Conservation (phyloP, 1,140 invertebrate species). For the Globodera ellingtonae region DNA sequence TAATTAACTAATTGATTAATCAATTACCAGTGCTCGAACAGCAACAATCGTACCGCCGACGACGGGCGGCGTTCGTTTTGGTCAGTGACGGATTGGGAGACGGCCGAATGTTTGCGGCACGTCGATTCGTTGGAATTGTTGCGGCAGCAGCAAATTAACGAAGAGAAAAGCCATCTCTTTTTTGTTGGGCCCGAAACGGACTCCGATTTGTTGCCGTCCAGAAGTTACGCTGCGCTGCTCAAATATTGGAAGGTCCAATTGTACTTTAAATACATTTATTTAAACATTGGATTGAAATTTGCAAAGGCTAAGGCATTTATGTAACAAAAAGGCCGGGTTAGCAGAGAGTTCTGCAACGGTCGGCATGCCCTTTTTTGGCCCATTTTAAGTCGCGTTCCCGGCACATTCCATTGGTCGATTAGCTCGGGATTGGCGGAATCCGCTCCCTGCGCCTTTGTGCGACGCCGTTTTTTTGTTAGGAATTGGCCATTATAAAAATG, state of each 20-base stretch:
- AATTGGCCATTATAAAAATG: too few relatives aligned
- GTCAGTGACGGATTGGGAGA: slow-evolving; percentile 5
- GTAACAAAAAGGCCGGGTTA: background rate
- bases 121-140: slow-evolving; percentile 22
- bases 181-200: slow-evolving; percentile 30
- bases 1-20: background rate
- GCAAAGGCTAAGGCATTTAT: slow-evolving; percentile 2
- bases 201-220: slow-evolving; percentile 26
- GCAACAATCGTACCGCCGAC: background rate
- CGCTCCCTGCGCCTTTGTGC: too few relatives aligned
- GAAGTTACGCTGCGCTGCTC: slow-evolving; percentile 22
- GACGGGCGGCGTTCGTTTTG: background rate
- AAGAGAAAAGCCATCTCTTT: slow-evolving; percentile 8
- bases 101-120: slow-evolving; percentile 14
- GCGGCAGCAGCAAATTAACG: slow-evolving; percentile 11
- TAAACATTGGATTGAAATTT: background rate
- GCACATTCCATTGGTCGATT: too few relatives aligned
- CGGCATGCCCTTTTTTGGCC: too few relatives aligned
- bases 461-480: too few relatives aligned
- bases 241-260: slow-evolving; percentile 32
- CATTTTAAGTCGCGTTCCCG: too few relatives aligned
- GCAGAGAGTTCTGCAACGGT: too few relatives aligned
- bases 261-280: background rate
- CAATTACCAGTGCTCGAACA: background rate
- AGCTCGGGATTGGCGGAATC: too few relatives aligned